Evolutionary conservation across 2,888 invertebrate species (phyloP), one percentile per base, ranked within the genome.

Genomic region (Luperina nickerlii): DNA sequence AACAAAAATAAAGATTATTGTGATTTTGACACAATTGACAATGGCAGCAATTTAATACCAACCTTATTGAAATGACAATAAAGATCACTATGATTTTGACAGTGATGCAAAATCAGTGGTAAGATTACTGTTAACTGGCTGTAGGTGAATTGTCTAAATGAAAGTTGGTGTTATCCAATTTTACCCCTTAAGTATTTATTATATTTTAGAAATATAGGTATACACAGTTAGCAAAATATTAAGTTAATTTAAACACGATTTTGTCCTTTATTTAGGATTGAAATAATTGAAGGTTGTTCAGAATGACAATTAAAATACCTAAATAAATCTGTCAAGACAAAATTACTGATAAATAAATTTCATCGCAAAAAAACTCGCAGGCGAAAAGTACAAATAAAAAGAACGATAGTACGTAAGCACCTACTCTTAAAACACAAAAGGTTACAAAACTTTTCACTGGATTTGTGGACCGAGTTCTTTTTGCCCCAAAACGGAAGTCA

Each of bases 401-500:
- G 69, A 84, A 80, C 87, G 87, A 84, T 42, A 62, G 9, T 32
- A 68, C 20, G 3, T n/a, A 48, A 48, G 38, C 7, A 18, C 9
- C n/a, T 60, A 18, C 66, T 62, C 51, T 38, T 15, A 76, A 76
- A 74, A 68, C 32, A 85, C 76, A 80, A 85, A 85, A 84, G 87
- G 72, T 67, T 69, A 67, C 32, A 77, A 78, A 85, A 87, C 76
- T 87, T 83, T 86, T 73, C n/a, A 75, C 65, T 54, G 83, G 67
- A 66, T 78, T 87, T 85, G 87, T 85, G 65, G 85, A 75, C 66
- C 68, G 87, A 84, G 71, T 80, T 84, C 77, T 89, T 88, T 87
- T 68, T 82, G 60, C 48, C 76, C 71, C 73, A 81, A 76, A 89
- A 86, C 90, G 88, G 88, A 89, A 89, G 90, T 89, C 90, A 88